Evolutionary conservation across 2,113 vertebrate species (phyloP).

Genomic region (Panthera tigris): DNA sequence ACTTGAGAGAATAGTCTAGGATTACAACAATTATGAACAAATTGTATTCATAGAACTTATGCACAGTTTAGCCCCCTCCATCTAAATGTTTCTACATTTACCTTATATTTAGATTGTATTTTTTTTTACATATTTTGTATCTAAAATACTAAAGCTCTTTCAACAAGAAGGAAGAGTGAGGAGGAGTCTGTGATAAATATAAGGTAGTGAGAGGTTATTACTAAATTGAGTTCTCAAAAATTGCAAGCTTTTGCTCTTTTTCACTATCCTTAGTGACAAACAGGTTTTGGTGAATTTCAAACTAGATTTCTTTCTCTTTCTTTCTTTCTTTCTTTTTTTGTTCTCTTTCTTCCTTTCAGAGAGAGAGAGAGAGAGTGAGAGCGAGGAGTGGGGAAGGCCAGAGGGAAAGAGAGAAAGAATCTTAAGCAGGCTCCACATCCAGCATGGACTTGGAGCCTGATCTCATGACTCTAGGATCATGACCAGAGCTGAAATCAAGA

Average conservation of each 20-base stretch:
- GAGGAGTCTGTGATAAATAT: neutral
- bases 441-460: too few relatives aligned
- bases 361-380: too few relatives aligned
- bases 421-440: too few relatives aligned
- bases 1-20: neutral
- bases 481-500: too few relatives aligned
- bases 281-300: neutral
- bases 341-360: too few relatives aligned
- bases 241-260: neutral
- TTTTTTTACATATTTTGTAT: neutral
- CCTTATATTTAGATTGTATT: neutral
- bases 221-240: neutral
- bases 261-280: neutral
- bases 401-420: too few relatives aligned
- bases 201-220: neutral
- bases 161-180: neutral
- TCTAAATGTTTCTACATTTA: neutral
- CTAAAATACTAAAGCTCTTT: constrained; percentile 25
- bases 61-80: neutral
- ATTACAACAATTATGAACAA: neutral
- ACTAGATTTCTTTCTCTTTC: neutral
- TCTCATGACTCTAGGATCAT: too few relatives aligned
- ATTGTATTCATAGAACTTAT: neutral
- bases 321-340: too few relatives aligned
- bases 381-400: too few relatives aligned